Base-by-base conservation (phyloP, 1,140 invertebrate genomes). In the Octopus bimaculoides region DNA sequence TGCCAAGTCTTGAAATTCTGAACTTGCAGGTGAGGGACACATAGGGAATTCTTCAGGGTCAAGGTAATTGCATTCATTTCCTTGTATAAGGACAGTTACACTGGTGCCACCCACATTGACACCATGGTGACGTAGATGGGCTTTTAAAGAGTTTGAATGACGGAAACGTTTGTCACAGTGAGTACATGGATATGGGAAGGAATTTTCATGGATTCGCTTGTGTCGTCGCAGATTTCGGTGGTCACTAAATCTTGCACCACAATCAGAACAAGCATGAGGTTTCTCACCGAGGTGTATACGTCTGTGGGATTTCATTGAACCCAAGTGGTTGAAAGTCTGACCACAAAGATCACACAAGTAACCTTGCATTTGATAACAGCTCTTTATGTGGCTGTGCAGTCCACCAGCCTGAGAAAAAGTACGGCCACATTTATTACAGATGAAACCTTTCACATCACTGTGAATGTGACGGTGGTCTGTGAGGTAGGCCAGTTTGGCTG, bases 361-460 rank as follows among this genome's bases (percentile, higher is more conserved):
- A 56, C 82, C 77, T 53, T 84, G 82, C 53, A 83, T 66, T 9
- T 83, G 81, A 74, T 82, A 83, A 78, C 85, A 86, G 53, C 83
- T 83, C 5, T 82, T 75, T 20, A 78, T 77, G 77, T 89, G 88
- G 17, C 79, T 80, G 10, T 75, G 69, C 8, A 88, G 79, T 20
- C 84, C 85, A 69, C 76, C 85, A 80, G 76, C 84, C 84, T 77
- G 87, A 80, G 82, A 88, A 85, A 86, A 90, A 82, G 82, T 84
- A 85, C 66, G 85, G 6, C 84, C 82, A 75, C 89, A 90, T 78
- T 85, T 83, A 17, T 85, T 83, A 81, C 88, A 90, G 12, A 83
- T 80, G 81, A 82, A 89, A 12, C 82, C 84, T 56, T 85, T 86
- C 75, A 83, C 75, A 5, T 85, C 84, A 20, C 84, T 81, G 80